Evolutionary conservation across 2,888 invertebrate species (phyloP).

Genomic region (Rhabditoides inermis): DNA sequence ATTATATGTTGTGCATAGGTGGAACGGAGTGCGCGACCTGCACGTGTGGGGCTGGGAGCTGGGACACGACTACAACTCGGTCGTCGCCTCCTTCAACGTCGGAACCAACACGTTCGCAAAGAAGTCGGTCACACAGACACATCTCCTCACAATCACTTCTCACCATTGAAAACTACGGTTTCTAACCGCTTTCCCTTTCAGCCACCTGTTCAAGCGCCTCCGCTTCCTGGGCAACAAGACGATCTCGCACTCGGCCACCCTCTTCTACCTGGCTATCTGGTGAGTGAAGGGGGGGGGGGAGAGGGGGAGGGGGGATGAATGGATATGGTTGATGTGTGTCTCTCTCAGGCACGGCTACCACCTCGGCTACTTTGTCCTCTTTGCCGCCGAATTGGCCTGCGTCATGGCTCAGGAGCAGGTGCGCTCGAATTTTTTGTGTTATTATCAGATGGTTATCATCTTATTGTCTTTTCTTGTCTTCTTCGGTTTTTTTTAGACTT

Average conservation of each 20-base stretch:
- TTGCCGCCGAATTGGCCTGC: slow-evolving; percentile 80
- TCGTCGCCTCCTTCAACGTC: slow-evolving; percentile 83
- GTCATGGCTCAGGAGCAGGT: slow-evolving; percentile 78
- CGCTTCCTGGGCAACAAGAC: slow-evolving; percentile 76
- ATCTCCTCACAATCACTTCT: too few relatives aligned
- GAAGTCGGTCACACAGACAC: too few relatives aligned
- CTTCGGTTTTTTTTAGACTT: neutral
- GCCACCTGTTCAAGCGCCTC: slow-evolving; percentile 78
- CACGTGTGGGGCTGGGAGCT: slow-evolving; percentile 73
- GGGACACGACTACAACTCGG: slow-evolving; percentile 69
- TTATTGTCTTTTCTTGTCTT: neutral
- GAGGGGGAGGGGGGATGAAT: too few relatives aligned
- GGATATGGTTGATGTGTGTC: too few relatives aligned
- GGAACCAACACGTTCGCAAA: slow-evolving; percentile 91
- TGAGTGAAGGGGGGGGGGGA: too few relatives aligned
- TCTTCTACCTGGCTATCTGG: slow-evolving; percentile 85
- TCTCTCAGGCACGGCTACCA: slow-evolving; percentile 92
- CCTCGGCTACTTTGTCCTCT: slow-evolving; percentile 84
- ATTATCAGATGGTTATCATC: neutral
- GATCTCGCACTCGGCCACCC: slow-evolving; percentile 71
- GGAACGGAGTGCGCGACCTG: slow-evolving; percentile 86
- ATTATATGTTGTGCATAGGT: too few relatives aligned
- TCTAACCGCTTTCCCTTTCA: slow-evolving; percentile 19
- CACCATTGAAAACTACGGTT: too few relatives aligned
- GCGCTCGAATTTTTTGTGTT: slow-evolving; percentile 31